Percentiles rank a stretch among this genome's conserved stretches.
phyloP scores from a whole-genome alignment of 2,888 invertebrate genomes.

The Scaptomyza reducta region DNA sequence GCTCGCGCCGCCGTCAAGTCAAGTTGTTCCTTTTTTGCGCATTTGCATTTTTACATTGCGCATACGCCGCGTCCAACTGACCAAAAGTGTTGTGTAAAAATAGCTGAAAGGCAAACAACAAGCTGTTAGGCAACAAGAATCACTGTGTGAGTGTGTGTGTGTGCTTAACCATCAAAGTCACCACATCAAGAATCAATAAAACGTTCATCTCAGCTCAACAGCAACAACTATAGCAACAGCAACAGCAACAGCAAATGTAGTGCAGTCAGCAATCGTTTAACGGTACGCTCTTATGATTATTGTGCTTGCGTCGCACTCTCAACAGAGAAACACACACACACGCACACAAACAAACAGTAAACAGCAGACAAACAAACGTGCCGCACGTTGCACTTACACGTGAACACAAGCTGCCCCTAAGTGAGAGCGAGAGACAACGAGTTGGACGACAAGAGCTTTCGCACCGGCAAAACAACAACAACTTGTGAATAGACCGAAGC shows the following conservation, averaged over 20 bases:
- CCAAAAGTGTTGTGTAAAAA: conserved; percentile 58
- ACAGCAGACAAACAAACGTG: conserved; percentile 64
- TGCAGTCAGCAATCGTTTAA: conserved; percentile 35
- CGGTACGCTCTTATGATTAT: conserved; percentile 36
- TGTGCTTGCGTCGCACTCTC: conserved; percentile 16
- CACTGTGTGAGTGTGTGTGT: conserved; percentile 1
- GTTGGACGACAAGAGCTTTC: conserved; percentile 22
- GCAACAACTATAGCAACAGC: neutral
- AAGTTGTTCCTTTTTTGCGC: neutral
- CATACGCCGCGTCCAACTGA: conserved; percentile 49
- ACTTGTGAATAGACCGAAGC: conserved; percentile 30
- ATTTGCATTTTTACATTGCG: conserved; percentile 35
- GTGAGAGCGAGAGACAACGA: conserved; percentile 25
- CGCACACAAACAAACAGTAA: conserved; percentile 5
- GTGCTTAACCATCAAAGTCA: neutral
- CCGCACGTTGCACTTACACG: conserved; percentile 80
- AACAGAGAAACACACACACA: conserved; percentile 3
- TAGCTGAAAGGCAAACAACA: conserved; percentile 6
- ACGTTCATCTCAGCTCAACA: conserved; percentile 1
- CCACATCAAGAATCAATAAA: conserved; percentile 25
- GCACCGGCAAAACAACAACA: conserved; percentile 26
- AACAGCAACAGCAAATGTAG: neutral
- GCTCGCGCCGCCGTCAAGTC: conserved; percentile 17
- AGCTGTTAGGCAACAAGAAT: conserved; percentile 61
- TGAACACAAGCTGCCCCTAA: conserved; percentile 48